phyloP scores from a whole-genome alignment of 2,888 invertebrate species.

The Ethmia dodecea region DNA sequence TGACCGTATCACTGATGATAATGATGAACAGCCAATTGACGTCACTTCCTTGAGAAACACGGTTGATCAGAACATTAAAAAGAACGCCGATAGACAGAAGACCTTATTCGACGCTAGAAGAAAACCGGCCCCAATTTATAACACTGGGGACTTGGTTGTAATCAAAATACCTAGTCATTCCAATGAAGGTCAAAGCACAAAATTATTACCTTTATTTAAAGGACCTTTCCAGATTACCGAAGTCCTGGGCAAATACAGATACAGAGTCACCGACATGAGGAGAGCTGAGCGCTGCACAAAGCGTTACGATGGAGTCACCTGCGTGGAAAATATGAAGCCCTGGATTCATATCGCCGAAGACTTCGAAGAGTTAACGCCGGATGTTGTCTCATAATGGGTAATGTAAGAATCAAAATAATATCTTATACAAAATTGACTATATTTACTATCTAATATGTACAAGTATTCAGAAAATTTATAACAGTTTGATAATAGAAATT shows the following conservation, averaged over 20 bases:
- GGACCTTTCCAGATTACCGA: constrained; percentile 15
- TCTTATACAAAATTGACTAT: too few relatives aligned
- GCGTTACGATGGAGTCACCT: too few relatives aligned
- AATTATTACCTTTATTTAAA: constrained; percentile 14
- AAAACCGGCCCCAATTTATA: constrained; percentile 4
- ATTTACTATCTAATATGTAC: too few relatives aligned
- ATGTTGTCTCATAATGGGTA: too few relatives aligned
- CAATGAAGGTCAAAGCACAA: constrained; percentile 15
- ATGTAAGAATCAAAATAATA: too few relatives aligned
- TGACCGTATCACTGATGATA: constrained; percentile 12
- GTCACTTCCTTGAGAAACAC: constrained; percentile 22
- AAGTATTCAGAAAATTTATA: too few relatives aligned
- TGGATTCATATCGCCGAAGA: constrained; percentile 19
- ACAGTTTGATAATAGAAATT: too few relatives aligned
- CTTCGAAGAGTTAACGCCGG: too few relatives aligned
- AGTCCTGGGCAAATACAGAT: constrained; percentile 12
- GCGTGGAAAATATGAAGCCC: too few relatives aligned
- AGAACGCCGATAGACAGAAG: constrained; percentile 23
- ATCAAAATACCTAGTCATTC: constrained; percentile 15
- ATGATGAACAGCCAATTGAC: constrained; percentile 7
- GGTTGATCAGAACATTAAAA: constrained; percentile 24
- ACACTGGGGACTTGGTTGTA: constrained; percentile 14
- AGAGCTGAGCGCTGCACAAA: constrained; percentile 10
- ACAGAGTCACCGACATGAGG: constrained; percentile 11
- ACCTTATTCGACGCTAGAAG: constrained; percentile 17